Conservation (phyloP, 1,140 invertebrate genomes). For the Drosophila repleta region DNA sequence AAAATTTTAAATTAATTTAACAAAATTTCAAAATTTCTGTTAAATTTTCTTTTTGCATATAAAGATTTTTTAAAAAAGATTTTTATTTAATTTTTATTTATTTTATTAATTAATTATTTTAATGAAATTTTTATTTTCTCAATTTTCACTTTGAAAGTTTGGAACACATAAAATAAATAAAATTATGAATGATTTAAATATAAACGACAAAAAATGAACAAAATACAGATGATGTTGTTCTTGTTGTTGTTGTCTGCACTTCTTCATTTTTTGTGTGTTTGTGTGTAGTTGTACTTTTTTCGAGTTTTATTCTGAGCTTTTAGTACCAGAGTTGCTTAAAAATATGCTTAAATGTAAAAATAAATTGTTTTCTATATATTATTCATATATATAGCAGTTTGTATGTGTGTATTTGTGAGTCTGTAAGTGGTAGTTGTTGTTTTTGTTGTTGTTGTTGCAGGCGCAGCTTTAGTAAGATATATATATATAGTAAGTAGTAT, state of each 20-base stretch:
- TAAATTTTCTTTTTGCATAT: conserved; percentile 10
- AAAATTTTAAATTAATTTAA: background rate
- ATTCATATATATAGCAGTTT: conserved; percentile 6
- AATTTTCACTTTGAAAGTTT: background rate
- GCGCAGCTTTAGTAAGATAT: conserved; percentile 54
- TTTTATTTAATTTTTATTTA: conserved; percentile 22
- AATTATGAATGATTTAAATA: conserved; percentile 18
- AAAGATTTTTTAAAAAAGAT: conserved; percentile 30
- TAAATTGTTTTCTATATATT: conserved; percentile 5
- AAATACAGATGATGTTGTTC: conserved; percentile 5
- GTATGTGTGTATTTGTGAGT: conserved; percentile 33
- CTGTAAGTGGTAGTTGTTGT: conserved; percentile 37
- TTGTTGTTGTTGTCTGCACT: conserved; percentile 6
- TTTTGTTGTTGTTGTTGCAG: conserved; percentile 63
- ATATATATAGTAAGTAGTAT: conserved; percentile 4
- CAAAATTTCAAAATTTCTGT: conserved; percentile 13
- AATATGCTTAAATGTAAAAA: conserved; percentile 20
- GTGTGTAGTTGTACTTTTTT: conserved; percentile 31
- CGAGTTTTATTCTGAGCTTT: conserved; percentile 24
- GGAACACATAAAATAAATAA: conserved; percentile 14
- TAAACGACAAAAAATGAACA: conserved; percentile 17
- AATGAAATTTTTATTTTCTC: background rate
- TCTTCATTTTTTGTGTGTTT: conserved; percentile 30
- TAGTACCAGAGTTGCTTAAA: conserved; percentile 38
- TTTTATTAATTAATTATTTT: no score